phyloP scores from a whole-genome alignment of 2,797 vertebrate species.

The Halcyon badia region DNA sequence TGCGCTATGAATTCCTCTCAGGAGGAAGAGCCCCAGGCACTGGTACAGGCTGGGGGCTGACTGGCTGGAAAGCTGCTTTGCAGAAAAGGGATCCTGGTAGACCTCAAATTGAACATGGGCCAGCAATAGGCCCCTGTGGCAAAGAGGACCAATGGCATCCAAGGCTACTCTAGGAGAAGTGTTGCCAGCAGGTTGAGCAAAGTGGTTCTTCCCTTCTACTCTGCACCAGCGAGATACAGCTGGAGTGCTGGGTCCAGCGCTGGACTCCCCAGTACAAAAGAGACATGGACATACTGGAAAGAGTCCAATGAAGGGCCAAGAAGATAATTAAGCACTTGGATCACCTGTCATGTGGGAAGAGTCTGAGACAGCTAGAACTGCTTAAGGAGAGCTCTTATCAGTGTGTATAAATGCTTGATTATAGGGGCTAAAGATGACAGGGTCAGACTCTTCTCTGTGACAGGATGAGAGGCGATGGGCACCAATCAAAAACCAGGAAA shows the following conservation, averaged over 20 bases:
- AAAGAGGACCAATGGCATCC: background rate
- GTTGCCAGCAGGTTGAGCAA: background rate
- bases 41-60: background rate
- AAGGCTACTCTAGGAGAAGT: background rate
- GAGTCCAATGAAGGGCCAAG: background rate
- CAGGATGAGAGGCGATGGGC: background rate
- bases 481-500: background rate
- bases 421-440: background rate
- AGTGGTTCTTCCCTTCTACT: background rate
- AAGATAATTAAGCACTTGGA: background rate
- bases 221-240: background rate
- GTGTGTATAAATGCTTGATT: background rate
- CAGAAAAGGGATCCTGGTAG: background rate
- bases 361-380: background rate
- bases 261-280: background rate
- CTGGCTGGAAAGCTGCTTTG: background rate
- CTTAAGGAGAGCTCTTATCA: background rate
- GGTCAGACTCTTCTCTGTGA: background rate
- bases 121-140: background rate
- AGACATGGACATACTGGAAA: background rate
- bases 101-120: rapidly evolving
- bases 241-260: background rate
- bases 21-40: conserved; percentile 1
- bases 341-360: background rate
- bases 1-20: background rate